Base-by-base conservation (phyloP, 2,113 vertebrate genomes). In the Cromileptes altivelis region DNA sequence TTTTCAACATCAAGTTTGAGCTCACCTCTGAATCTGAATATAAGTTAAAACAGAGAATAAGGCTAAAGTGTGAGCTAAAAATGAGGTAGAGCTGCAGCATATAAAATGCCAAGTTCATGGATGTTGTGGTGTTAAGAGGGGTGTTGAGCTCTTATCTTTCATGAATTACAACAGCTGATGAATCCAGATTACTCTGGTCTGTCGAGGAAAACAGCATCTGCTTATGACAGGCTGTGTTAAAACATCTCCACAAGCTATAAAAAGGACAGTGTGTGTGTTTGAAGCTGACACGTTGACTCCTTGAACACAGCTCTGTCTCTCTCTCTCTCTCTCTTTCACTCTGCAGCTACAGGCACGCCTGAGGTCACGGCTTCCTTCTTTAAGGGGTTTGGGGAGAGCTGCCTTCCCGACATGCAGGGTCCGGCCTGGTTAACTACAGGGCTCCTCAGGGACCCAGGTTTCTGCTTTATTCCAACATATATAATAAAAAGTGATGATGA, bases 401-500 rank as follows among this genome's bases (percentile, higher is more conserved):
- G 30, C 62, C 15, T 50, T n/a, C 30, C 60, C 11, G 30, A 70
- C 42, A 62, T 40, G 58, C 53, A 86, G 33, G 18, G 83, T 50
- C 65, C 75, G 50, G 40, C 53, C 45, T 33, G 3, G n/a, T 86
- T 88, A 90, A 88, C 87, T 33, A 21, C 53, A 45, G 40, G 52
- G 15, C 75, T 85, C 81, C 73, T 55, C 23, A 1, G 84, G 70
- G 75, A 84, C 6, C 11, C 19, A n/a, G 42, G 30, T 75, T 81
- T 75, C 21, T 62, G 49, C 75, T 74, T 65, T 64, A 79, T 56
- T 80, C 50, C 30, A 14, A 70, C 33, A 75, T 47, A 40, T 73
- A 78, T 56, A 67, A 78, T 88, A 87, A 78, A 90, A 91, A 84
- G 81, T 86, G 86, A 91, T 92, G 88, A 92, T 84, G 84, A 78